Evolutionary conservation across 2,113 vertebrate genomes (phyloP).

Genomic region (Mobula hypostoma): DNA sequence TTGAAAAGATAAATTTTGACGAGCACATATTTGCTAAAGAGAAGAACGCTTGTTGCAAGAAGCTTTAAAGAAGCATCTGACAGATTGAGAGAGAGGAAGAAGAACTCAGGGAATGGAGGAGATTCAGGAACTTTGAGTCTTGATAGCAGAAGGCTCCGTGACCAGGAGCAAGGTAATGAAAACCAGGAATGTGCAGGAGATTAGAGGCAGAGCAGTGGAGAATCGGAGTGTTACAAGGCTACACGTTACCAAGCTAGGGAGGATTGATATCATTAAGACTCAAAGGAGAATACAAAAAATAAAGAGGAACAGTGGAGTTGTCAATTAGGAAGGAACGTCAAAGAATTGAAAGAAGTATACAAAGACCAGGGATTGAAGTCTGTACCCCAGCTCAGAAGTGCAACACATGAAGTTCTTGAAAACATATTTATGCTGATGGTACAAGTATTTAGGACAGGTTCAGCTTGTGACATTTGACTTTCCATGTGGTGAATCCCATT

Average conservation of each 20-base stretch:
- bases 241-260: background rate
- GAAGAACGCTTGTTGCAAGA: background rate
- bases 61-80: background rate
- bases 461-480: constrained; percentile 11
- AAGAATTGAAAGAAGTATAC: background rate
- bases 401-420: background rate
- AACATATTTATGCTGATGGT: background rate
- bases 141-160: background rate
- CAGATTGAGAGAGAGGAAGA: background rate
- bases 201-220: background rate
- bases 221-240: background rate
- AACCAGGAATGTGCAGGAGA: background rate
- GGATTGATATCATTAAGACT: background rate
- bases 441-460: background rate
- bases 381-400: background rate
- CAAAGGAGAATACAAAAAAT: background rate
- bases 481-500: background rate
- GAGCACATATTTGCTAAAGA: background rate
- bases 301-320: background rate
- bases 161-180: background rate
- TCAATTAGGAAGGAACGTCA: background rate
- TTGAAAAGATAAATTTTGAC: background rate
- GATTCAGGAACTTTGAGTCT: background rate
- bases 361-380: background rate
- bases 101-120: background rate